These are phyloP conservation scores for Aurelia coerulea DNA, from an alignment of 30 jellyfish, hydroid and myxozoan species.

Conservation along the genomic window DNA sequence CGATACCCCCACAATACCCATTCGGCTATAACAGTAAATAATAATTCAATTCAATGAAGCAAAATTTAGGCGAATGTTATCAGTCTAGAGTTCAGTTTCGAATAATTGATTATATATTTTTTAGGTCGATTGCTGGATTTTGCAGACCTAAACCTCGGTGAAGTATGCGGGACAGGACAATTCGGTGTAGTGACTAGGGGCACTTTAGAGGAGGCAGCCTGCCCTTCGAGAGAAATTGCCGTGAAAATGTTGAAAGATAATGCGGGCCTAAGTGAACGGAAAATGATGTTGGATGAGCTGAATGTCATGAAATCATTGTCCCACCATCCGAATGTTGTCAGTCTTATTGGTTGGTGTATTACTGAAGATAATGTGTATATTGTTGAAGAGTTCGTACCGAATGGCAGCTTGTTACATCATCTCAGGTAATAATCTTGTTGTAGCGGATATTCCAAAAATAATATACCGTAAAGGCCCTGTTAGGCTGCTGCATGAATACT, in stretches of 20 bases:
- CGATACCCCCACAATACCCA: too few relatives aligned
- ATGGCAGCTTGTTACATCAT: slow-evolving; percentile 79
- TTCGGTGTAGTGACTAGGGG: slow-evolving; percentile 61
- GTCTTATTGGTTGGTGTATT: slow-evolving; percentile 90
- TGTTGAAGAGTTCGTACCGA: slow-evolving; percentile 79
- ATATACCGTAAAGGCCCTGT: too few relatives aligned
- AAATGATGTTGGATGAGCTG: slow-evolving; percentile 80
- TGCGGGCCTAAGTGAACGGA: slow-evolving; percentile 65
- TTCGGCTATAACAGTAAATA: too few relatives aligned
- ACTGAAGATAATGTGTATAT: slow-evolving; percentile 90
- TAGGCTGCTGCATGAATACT: too few relatives aligned
- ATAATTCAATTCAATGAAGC: too few relatives aligned
- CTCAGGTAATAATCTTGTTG: slow-evolving; percentile 38
- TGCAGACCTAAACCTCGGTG: slow-evolving; percentile 56
- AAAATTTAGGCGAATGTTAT: too few relatives aligned
- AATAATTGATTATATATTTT: not conserved
- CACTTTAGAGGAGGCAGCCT: slow-evolving; percentile 26
- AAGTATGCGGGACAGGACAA: slow-evolving; percentile 42
- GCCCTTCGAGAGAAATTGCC: slow-evolving; percentile 26
- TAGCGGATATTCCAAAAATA: too few relatives aligned
- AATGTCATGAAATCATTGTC: slow-evolving; percentile 77
- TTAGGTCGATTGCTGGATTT: slow-evolving; percentile 23
- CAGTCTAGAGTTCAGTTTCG: too few relatives aligned
- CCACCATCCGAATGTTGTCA: slow-evolving; percentile 86
- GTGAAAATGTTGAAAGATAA: slow-evolving; percentile 64